Conservation (phyloP, 2,888 invertebrate genomes). For the Heliconius ethilla region DNA sequence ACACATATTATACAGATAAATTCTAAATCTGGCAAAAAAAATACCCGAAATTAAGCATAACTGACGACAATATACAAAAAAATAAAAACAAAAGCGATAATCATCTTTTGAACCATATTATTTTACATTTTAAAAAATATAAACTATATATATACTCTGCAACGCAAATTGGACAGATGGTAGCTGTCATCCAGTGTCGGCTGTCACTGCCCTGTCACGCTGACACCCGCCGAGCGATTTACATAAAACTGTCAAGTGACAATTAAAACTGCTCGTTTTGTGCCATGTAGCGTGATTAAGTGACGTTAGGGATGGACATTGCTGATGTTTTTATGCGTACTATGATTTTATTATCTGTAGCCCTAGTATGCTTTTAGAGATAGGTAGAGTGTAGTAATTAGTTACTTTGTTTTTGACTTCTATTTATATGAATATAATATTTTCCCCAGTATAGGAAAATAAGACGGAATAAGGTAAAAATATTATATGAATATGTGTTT, state of each 20-base stretch:
- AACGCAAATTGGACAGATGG: conserved; percentile 31
- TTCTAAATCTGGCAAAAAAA: not conserved
- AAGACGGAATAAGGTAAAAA: too few relatives aligned
- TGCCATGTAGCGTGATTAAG: conserved; percentile 38
- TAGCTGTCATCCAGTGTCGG: conserved; percentile 24
- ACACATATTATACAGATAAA: not conserved
- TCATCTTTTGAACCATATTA: not conserved
- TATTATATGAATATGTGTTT: too few relatives aligned
- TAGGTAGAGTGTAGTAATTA: not conserved
- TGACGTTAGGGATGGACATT: conserved; percentile 24
- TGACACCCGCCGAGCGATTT: conserved; percentile 46
- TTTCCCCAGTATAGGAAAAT: too few relatives aligned
- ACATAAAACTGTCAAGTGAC: conserved; percentile 53
- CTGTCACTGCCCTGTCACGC: conserved; percentile 31
- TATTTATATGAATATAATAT: not conserved
- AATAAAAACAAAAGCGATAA: not conserved
- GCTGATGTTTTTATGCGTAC: conserved; percentile 21
- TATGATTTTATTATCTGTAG: conserved; percentile 13
- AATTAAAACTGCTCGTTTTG: conserved; percentile 51
- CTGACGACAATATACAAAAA: not conserved
- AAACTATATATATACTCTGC: conserved; percentile 6
- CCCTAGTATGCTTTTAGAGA: not conserved
- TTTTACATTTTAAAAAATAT: conserved; percentile 8
- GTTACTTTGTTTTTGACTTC: not conserved
- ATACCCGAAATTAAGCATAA: not conserved